Evolutionary conservation across 1,140 invertebrate genomes (phyloP).

Genomic region (Scaptomyza pallida): DNA sequence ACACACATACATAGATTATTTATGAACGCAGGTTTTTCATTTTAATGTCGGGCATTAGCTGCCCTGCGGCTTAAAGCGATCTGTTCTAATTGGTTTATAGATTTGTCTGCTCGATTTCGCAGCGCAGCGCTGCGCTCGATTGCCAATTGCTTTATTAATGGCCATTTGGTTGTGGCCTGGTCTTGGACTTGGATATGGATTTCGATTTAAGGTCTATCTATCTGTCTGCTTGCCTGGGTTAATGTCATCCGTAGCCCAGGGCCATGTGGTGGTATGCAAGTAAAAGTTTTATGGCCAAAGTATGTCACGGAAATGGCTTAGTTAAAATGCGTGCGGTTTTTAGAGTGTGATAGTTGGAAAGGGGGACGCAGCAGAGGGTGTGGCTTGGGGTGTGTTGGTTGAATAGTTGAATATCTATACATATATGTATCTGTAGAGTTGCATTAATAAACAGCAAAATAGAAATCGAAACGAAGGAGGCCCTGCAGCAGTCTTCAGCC

Average conservation of each 20-base stretch:
- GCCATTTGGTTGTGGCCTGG: constrained; percentile 23
- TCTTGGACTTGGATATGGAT: not conserved
- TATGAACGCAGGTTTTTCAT: constrained; percentile 52
- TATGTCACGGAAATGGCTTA: constrained; percentile 80
- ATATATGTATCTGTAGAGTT: constrained; percentile 33
- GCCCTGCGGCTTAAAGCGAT: constrained; percentile 42
- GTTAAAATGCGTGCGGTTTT: constrained; percentile 66
- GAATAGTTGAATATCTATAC: constrained; percentile 26
- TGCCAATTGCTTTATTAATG: constrained; percentile 57
- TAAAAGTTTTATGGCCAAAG: constrained; percentile 69
- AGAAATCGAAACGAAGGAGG: constrained; percentile 70
- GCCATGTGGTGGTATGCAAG: constrained; percentile 43
- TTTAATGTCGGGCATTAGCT: constrained; percentile 49
- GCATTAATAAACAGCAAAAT: constrained; percentile 74
- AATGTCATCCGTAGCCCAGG: constrained; percentile 73
- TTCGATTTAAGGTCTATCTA: not conserved
- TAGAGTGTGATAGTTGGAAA: not conserved
- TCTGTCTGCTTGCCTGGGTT: constrained; percentile 22
- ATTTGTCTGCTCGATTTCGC: constrained; percentile 66
- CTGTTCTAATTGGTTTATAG: constrained; percentile 77
- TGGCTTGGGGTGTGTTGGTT: constrained; percentile 5
- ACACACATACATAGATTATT: constrained; percentile 20
- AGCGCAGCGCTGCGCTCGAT: constrained; percentile 31
- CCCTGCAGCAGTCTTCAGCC: constrained; percentile 47
- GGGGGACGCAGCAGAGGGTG: not conserved